A percentile compares a stretch with the other conserved stretches of the same genome.
Evolutionary conservation across 2,888 invertebrate genomes (phyloP).

Genomic region (Hyles lineata): DNA sequence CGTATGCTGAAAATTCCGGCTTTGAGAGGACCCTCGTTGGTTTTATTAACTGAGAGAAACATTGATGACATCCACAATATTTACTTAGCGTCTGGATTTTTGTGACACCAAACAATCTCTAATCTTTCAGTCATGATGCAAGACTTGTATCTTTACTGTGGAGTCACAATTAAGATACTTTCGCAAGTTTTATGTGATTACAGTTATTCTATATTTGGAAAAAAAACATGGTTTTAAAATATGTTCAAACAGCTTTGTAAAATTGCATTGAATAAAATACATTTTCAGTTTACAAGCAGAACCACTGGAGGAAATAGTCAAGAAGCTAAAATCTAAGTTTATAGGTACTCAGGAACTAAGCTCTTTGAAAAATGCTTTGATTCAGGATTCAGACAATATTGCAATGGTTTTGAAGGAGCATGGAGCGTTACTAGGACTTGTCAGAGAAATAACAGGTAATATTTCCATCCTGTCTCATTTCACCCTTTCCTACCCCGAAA

Average conservation of each 20-base stretch:
- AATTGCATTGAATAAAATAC: constrained; percentile 11
- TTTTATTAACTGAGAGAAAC: too few species aligned
- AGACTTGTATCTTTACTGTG: too few species aligned
- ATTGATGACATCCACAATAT: too few species aligned
- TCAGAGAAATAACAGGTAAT: constrained; percentile 80
- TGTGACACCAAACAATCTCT: too few species aligned
- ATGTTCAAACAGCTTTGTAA: not conserved
- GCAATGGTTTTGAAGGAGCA: constrained; percentile 60
- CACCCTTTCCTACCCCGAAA: not conserved
- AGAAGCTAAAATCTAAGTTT: constrained; percentile 68
- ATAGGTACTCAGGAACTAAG: constrained; percentile 58
- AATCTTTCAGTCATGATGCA: too few species aligned
- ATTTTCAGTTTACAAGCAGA: constrained; percentile 54
- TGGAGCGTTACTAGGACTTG: constrained; percentile 77
- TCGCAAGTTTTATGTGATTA: too few species aligned
- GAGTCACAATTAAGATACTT: too few species aligned
- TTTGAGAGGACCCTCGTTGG: too few species aligned
- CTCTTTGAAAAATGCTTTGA: constrained; percentile 66
- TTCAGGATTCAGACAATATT: constrained; percentile 63
- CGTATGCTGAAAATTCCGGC: too few species aligned
- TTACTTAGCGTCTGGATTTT: too few species aligned
- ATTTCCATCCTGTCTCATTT: constrained; percentile 1
- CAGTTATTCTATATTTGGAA: too few species aligned
- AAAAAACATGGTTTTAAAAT: too few species aligned
- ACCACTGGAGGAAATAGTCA: constrained; percentile 55